Percentiles rank a stretch among this genome's conserved stretches.
Evolutionary conservation across 2,888 invertebrate species (phyloP).

Genomic region (Digitonthophagus gazella): DNA sequence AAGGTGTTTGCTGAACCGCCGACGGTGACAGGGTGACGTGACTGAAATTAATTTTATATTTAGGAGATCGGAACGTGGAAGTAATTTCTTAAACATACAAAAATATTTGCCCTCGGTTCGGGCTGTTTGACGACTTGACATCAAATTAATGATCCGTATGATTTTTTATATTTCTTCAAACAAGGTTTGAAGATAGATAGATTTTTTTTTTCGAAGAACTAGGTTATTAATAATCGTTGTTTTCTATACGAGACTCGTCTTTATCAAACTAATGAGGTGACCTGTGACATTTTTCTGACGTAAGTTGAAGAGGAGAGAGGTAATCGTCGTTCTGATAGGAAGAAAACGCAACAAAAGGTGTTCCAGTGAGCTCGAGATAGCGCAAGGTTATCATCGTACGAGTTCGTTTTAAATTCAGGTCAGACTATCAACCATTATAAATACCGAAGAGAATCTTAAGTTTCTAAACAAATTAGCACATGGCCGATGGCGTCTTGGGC

Average conservation of each 20-base stretch:
- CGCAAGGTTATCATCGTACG: background rate
- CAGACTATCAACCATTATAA: background rate
- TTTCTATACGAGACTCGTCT: background rate
- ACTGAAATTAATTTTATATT: slow-evolving; percentile 51
- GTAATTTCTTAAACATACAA: slow-evolving; percentile 33
- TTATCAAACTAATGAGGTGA: background rate
- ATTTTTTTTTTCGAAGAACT: background rate
- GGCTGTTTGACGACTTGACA: background rate
- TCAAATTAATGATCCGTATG: background rate
- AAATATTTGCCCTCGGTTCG: background rate
- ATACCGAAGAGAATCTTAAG: background rate
- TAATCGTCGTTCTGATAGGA: background rate
- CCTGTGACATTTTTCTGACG: background rate
- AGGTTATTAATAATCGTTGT: background rate
- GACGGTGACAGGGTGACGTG: slow-evolving; percentile 48
- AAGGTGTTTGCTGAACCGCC: slow-evolving; percentile 43
- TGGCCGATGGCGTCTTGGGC: background rate
- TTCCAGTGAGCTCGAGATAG: background rate
- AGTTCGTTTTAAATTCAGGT: background rate
- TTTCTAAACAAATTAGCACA: background rate
- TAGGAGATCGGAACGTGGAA: slow-evolving; percentile 28
- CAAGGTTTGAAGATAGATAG: too few species aligned
- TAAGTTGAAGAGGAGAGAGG: background rate
- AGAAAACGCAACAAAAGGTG: background rate
- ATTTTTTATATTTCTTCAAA: background rate